A percentile compares a stretch with the other conserved stretches of the same genome.
phyloP scores from a whole-genome alignment of 2,797 vertebrate genomes.

The Adelosebastes latens region DNA sequence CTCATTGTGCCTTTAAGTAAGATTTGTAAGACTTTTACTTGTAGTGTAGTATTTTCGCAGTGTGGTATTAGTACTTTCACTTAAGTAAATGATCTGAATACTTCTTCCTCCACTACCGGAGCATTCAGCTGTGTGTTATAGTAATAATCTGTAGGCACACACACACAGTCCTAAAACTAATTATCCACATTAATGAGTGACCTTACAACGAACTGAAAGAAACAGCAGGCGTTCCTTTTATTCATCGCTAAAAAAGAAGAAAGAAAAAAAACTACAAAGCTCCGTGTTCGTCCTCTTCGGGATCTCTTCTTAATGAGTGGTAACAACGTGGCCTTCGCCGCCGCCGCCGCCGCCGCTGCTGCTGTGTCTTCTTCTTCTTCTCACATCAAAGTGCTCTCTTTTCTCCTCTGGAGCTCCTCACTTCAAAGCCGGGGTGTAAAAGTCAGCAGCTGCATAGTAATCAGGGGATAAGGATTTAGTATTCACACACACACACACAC shows the following conservation, averaged over 20 bases:
- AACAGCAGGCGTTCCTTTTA: slow-evolving; percentile 15
- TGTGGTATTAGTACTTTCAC: not conserved
- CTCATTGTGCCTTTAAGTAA: no score
- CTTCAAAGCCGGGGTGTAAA: slow-evolving; percentile 63
- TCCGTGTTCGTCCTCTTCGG: not conserved
- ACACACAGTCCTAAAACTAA: slow-evolving; percentile 18
- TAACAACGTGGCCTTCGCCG: slow-evolving; percentile 13
- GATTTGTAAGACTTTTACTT: no score
- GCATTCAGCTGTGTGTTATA: slow-evolving; percentile 6
- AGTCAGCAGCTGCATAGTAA: slow-evolving; percentile 65
- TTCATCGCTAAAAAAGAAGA: slow-evolving; percentile 3
- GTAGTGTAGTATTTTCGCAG: not conserved
- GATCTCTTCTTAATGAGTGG: slow-evolving; percentile 41
- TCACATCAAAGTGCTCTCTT: slow-evolving; percentile 60
- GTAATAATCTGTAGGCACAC: slow-evolving; percentile 9
- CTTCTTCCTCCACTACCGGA: not conserved
- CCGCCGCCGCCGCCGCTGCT: not conserved
- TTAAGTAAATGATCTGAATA: not conserved
- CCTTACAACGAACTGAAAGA: slow-evolving; percentile 26
- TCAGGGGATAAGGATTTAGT: slow-evolving; percentile 54
- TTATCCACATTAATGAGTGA: slow-evolving; percentile 54
- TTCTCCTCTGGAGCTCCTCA: slow-evolving; percentile 39
- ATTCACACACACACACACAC: slow-evolving; percentile 31
- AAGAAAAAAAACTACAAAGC: slow-evolving; percentile 35
- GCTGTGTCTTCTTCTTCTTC: not conserved